phyloP scores from a whole-genome alignment of 92 coral and sea anemone species.

The Ricordea florida region DNA sequence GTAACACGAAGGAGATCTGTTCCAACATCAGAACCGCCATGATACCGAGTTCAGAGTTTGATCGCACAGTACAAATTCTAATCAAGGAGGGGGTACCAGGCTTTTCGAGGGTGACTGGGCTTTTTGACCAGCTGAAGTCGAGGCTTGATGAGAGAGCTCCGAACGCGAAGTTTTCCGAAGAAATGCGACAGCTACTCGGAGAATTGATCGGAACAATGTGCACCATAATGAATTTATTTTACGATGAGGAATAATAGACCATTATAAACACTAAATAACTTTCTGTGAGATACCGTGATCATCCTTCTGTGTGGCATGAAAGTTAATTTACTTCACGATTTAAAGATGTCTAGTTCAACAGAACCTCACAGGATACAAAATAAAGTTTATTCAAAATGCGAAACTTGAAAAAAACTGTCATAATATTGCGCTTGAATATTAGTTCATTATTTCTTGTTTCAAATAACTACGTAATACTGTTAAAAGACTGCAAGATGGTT shows the following conservation, averaged over 20 bases:
- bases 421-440: too few relatives aligned
- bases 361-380: too few relatives aligned
- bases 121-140: constrained; percentile 71
- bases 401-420: too few relatives aligned
- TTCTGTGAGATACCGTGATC: too few relatives aligned
- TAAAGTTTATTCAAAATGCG: too few relatives aligned
- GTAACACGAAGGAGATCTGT: constrained; percentile 81
- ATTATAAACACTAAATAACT: not conserved
- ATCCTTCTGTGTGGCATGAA: too few relatives aligned
- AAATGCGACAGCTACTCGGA: constrained; percentile 83
- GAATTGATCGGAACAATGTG: constrained; percentile 88
- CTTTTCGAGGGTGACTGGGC: constrained; percentile 54
- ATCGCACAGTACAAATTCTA: constrained; percentile 80
- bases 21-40: constrained; percentile 77
- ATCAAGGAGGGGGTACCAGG: constrained; percentile 78
- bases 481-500: too few relatives aligned
- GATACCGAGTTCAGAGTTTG: constrained; percentile 89
- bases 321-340: too few relatives aligned
- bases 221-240: constrained; percentile 75
- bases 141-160: constrained; percentile 85
- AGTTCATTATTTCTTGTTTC: too few relatives aligned
- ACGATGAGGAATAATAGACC: constrained; percentile 65
- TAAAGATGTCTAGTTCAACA: too few relatives aligned
- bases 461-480: too few relatives aligned
- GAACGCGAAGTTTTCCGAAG: constrained; percentile 87